Evolutionary conservation across 2,113 vertebrate species (phyloP).

Genomic region (Entelurus aequoreus): DNA sequence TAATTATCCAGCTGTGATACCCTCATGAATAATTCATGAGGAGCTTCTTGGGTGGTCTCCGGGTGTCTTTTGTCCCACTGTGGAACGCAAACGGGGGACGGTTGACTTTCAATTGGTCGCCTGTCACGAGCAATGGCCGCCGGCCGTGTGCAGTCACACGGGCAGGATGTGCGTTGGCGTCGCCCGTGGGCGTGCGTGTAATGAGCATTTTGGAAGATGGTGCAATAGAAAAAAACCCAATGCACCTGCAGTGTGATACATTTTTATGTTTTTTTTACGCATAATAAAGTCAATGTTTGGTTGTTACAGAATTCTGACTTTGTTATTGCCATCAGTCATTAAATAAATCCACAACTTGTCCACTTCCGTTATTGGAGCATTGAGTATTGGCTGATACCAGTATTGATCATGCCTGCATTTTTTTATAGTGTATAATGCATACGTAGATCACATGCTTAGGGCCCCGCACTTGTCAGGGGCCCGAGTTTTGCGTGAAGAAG

Average conservation of each 20-base stretch:
- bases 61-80: slow-evolving; percentile 5
- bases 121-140: background rate
- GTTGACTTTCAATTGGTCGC: background rate
- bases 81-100: background rate
- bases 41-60: slow-evolving; percentile 20
- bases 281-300: background rate
- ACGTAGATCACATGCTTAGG: too few relatives aligned
- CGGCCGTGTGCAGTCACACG: background rate
- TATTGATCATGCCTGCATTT: too few relatives aligned
- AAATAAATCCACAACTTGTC: too few relatives aligned
- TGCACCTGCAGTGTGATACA: slow-evolving; percentile 43
- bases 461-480: too few relatives aligned
- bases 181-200: background rate
- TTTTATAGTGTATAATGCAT: too few relatives aligned
- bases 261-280: slow-evolving; percentile 21
- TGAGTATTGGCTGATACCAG: too few relatives aligned
- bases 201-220: slow-evolving; percentile 31
- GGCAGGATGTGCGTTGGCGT: slow-evolving; percentile 2
- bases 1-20: slow-evolving; percentile 45
- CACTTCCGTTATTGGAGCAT: too few relatives aligned
- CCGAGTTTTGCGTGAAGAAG: too few relatives aligned
- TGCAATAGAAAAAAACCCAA: slow-evolving; percentile 37
- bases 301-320: too few relatives aligned
- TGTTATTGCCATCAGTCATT: too few relatives aligned
- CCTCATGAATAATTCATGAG: slow-evolving; percentile 52